A percentile compares a stretch with the other conserved stretches of the same genome.
phyloP scores from a whole-genome alignment of 2,113 vertebrate genomes.

The Xiphophorus hellerii region DNA sequence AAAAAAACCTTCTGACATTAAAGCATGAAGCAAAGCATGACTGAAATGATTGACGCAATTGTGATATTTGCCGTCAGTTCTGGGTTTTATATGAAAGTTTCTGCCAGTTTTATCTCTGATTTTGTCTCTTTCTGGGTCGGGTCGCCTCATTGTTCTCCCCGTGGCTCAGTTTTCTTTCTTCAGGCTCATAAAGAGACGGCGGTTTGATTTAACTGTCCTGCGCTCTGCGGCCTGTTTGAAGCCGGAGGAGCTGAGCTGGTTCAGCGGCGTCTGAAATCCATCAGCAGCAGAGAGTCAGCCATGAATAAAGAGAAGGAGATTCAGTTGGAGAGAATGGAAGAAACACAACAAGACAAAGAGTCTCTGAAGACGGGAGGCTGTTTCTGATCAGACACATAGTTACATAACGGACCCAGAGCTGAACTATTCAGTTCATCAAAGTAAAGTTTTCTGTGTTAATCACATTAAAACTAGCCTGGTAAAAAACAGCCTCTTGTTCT shows the following conservation, averaged over 20 bases:
- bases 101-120: not conserved
- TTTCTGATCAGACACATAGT: not conserved
- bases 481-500: too few species aligned
- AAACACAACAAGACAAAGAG: not conserved
- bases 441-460: not conserved
- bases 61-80: not conserved
- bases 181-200: not conserved
- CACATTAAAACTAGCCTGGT: too few species aligned
- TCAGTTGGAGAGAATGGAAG: not conserved
- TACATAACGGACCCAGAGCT: not conserved
- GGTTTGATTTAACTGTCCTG: not conserved
- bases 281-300: conserved; percentile 20
- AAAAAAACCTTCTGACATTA: not conserved
- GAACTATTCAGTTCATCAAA: too few species aligned
- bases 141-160: not conserved
- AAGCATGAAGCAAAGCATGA: not conserved
- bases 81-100: not conserved
- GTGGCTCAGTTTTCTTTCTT: not conserved
- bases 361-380: too few species aligned
- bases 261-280: not conserved
- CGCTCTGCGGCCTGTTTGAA: not conserved
- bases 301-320: conserved; percentile 9
- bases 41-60: not conserved
- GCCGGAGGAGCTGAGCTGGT: not conserved
- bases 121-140: not conserved